Evolutionary conservation across 2,113 vertebrate species (phyloP).

Genomic region (Megaceryle maxima): DNA sequence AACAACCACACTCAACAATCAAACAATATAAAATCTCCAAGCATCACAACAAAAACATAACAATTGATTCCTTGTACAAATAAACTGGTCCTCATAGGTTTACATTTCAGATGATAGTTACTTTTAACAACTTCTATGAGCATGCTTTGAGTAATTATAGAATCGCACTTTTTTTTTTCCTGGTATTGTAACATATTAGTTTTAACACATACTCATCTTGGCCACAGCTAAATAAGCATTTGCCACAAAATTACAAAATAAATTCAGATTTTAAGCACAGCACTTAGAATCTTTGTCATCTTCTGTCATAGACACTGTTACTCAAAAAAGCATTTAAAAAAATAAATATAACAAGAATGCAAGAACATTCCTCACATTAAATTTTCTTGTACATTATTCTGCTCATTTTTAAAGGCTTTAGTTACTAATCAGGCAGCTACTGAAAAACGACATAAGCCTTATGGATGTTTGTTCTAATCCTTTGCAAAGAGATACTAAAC

Average conservation of each 20-base stretch:
- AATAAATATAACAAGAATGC: accelerated
- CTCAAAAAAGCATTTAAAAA: not conserved
- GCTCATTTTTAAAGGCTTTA: not conserved
- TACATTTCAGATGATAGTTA: not conserved
- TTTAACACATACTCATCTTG: not conserved
- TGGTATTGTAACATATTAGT: not conserved
- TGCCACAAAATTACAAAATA: not conserved
- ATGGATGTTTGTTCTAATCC: not conserved
- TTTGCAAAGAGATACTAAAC: accelerated
- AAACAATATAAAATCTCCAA: not conserved
- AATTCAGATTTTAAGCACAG: not conserved
- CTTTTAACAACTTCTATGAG: not conserved
- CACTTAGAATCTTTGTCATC: accelerated
- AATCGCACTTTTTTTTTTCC: not conserved
- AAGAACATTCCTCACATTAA: not conserved
- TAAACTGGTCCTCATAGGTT: not conserved
- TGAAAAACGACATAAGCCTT: not conserved
- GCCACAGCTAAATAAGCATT: not conserved
- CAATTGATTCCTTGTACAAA: not conserved
- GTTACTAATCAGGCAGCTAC: not conserved
- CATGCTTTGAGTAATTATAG: not conserved
- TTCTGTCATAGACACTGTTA: accelerated
- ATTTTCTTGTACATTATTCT: accelerated
- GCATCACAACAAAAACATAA: not conserved
- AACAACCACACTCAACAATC: not conserved